phyloP scores from a whole-genome alignment of 2,797 vertebrate genomes.

The Xyrichtys novacula region DNA sequence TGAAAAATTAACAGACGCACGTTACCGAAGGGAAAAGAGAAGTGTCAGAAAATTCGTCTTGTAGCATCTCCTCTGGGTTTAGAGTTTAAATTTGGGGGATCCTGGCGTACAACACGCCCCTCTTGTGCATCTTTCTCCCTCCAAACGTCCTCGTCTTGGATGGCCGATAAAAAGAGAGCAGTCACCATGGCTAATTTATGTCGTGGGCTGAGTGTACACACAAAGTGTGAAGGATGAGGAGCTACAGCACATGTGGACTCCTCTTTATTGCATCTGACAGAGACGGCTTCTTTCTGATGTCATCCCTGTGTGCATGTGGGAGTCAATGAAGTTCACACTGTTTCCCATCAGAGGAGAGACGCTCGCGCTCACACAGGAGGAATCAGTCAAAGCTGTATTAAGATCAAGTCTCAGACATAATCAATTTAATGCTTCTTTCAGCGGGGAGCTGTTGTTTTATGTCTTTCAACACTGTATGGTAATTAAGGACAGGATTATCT shows the following conservation, averaged over 20 bases:
- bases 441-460: constrained; percentile 40
- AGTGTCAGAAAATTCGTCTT: constrained; percentile 62
- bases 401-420: constrained; percentile 61
- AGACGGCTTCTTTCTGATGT: constrained; percentile 80
- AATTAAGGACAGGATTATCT: constrained; percentile 47
- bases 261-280: constrained; percentile 79
- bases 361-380: constrained; percentile 36
- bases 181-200: constrained; percentile 76
- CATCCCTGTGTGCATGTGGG: constrained; percentile 62
- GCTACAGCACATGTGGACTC: constrained; percentile 56
- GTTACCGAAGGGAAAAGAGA: constrained; percentile 29
- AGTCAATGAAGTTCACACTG: constrained; percentile 69
- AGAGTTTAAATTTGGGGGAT: constrained; percentile 40
- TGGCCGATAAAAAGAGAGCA: constrained; percentile 51
- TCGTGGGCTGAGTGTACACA: constrained; percentile 58
- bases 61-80: constrained; percentile 57
- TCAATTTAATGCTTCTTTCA: constrained; percentile 56
- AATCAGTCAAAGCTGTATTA: constrained; percentile 60
- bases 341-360: constrained; percentile 59
- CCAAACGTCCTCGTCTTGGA: constrained; percentile 48
- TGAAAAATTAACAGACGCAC: constrained; percentile 72
- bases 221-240: constrained; percentile 70
- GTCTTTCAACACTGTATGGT: constrained; percentile 42
- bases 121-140: neutral
- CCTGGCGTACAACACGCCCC: constrained; percentile 32